Evolutionary conservation across 2,888 invertebrate genomes (phyloP).

Genomic region (Criorhina ranunculi): DNA sequence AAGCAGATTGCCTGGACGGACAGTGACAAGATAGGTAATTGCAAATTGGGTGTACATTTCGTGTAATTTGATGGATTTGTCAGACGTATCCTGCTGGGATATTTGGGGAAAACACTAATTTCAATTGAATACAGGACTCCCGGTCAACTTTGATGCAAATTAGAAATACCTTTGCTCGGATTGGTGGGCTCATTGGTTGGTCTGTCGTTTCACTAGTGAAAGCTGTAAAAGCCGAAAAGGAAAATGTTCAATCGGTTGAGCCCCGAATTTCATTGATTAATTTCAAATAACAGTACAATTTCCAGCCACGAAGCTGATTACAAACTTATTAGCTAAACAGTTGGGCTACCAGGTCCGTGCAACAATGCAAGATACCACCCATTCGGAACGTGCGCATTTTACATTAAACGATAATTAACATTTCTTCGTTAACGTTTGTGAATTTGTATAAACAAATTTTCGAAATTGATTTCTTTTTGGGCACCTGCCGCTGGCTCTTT

Average conservation of each 20-base stretch:
- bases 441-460: conserved; percentile 58
- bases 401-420: conserved; percentile 61
- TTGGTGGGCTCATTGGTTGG: too few species aligned
- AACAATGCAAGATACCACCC: conserved; percentile 68
- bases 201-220: conserved; percentile 48
- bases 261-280: conserved; percentile 49
- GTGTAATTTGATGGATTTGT: too few species aligned
- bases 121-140: too few species aligned
- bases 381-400: conserved; percentile 66
- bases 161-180: neutral
- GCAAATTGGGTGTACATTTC: too few species aligned
- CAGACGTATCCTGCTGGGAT: too few species aligned
- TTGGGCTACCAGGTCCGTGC: conserved; percentile 52
- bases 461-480: conserved; percentile 74
- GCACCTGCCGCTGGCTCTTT: conserved; percentile 33
- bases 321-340: conserved; percentile 32
- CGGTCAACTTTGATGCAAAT: too few species aligned
- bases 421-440: conserved; percentile 29
- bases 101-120: too few species aligned
- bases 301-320: conserved; percentile 21
- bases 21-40: too few species aligned
- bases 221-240: conserved; percentile 11
- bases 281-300: conserved; percentile 37
- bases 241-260: neutral
- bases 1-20: too few species aligned